A percentile compares a stretch with the other conserved stretches of the same genome.
Conservation (phyloP, 2,888 invertebrate genomes). For the Acrocyrtus sp. region DNA sequence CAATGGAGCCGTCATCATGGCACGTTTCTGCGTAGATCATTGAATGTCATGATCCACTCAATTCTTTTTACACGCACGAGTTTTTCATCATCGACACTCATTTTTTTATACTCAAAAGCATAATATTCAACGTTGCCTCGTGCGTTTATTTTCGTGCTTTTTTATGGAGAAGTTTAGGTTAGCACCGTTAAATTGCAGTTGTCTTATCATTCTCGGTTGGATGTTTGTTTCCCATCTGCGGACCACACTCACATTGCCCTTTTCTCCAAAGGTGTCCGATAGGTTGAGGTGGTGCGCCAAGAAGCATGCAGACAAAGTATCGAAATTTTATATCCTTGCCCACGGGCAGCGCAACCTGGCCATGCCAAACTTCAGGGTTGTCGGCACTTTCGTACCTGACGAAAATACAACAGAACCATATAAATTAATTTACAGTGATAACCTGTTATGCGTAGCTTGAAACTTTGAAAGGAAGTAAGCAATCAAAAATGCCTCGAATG, state of each 20-base stretch:
- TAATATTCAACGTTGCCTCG: neutral
- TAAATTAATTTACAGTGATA: too few relatives aligned
- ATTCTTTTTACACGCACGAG: too few relatives aligned
- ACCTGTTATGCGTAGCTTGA: too few relatives aligned
- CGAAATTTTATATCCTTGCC: constrained; percentile 73
- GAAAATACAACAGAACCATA: too few relatives aligned
- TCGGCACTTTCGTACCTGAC: constrained; percentile 58
- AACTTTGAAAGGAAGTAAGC: too few relatives aligned
- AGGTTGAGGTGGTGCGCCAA: constrained; percentile 67
- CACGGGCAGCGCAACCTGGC: constrained; percentile 74
- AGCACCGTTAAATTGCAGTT: constrained; percentile 36
- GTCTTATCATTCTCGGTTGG: constrained; percentile 72
- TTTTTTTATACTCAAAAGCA: constrained; percentile 10
- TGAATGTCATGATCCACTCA: constrained; percentile 27
- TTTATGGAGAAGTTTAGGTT: constrained; percentile 2
- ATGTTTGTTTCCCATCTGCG: constrained; percentile 85
- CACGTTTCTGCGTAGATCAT: constrained; percentile 29
- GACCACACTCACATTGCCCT: constrained; percentile 71
- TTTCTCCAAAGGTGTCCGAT: constrained; percentile 67
- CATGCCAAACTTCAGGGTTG: constrained; percentile 72
- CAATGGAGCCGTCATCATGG: constrained; percentile 56
- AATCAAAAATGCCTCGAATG: too few relatives aligned
- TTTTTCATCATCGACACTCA: constrained; percentile 27
- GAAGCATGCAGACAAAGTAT: constrained; percentile 78
- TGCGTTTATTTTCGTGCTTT: constrained; percentile 2